phyloP scores from a whole-genome alignment of 2,113 vertebrate genomes.

The Hydropotes inermis region DNA sequence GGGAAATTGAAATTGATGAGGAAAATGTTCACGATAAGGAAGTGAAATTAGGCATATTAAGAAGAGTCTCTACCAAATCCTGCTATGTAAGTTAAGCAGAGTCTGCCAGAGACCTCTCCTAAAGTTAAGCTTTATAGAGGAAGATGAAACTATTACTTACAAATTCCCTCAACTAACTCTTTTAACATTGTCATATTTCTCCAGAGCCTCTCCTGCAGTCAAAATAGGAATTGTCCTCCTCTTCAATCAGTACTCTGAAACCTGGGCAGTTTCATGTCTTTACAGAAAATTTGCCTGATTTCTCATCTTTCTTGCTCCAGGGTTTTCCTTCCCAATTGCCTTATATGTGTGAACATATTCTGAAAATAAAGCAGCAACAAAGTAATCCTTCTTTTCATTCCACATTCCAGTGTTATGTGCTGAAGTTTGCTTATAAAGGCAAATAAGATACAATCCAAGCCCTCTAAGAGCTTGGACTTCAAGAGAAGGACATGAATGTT shows the following conservation, averaged over 20 bases:
- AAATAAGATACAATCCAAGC: neutral
- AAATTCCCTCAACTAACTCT: neutral
- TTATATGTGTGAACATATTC: neutral
- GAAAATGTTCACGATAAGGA: neutral
- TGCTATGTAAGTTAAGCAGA: neutral
- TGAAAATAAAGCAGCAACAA: neutral
- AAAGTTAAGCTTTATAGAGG: neutral
- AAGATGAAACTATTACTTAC: neutral
- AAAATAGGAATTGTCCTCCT: neutral
- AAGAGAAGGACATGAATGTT: neutral
- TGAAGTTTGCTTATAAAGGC: neutral
- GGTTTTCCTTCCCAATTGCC: neutral
- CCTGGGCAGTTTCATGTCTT: neutral
- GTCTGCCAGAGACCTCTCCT: neutral
- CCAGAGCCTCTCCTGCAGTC: neutral
- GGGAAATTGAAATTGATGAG: neutral
- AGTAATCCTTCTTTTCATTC: neutral
- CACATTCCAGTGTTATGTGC: neutral
- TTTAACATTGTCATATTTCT: neutral
- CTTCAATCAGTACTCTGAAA: neutral
- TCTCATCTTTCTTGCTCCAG: neutral
- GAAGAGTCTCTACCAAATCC: neutral
- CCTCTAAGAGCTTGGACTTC: neutral
- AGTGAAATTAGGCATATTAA: neutral
- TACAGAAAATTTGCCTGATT: neutral